Base-by-base conservation (phyloP, 2,113 vertebrate species). In the Corythaixoides concolor region DNA sequence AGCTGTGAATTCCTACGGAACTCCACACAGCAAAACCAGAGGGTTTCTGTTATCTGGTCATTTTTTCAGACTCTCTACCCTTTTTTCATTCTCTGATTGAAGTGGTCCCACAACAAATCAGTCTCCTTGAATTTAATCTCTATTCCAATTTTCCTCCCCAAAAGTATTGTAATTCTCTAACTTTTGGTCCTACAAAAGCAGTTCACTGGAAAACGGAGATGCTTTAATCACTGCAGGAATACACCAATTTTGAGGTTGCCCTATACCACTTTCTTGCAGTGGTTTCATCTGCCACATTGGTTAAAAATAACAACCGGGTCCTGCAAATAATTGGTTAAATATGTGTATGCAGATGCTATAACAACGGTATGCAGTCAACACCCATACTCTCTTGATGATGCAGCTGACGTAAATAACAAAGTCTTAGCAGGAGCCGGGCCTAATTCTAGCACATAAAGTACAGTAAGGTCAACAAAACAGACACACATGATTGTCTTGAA, bases 351-450 rank as follows among this genome's bases (percentile, higher is more conserved):
- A 52, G 64, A 28, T 37, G 39, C 41, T 52, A 0, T 18, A 49
- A n/a, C 17, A 60, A 19, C 16, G 15, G 23, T 2, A 18, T 6
- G 3, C 22, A 30, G 43, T 10, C 62, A 72, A 32, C 41, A 50
- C 11, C 0, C 2, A 60, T 3, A 43, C 8, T 63, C 58, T 47
- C 67, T 5, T 28, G 41, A 32, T 24, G 24, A 22, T 26, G 33
- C 56, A 70, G n/a, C 41, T 37, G 60, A 67, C 3, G 5, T 35
- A 74, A 67, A 50, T 1, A 62, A 68, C 49, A 9, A 21, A 69
- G 30, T 30, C 27, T 75, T 52, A 28, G 52, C 75, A 69, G 67
- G 20, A 88, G 17, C 21, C 15, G 2, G 52, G 59, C 45, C 58
- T 52, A 60, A 64, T 45, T 77, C 80, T 43, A 69, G 58, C 62